These are phyloP conservation scores for Xanthorhoe spadicearia DNA, from an alignment of 2,888 invertebrate genomes.

Conservation along the genomic window DNA sequence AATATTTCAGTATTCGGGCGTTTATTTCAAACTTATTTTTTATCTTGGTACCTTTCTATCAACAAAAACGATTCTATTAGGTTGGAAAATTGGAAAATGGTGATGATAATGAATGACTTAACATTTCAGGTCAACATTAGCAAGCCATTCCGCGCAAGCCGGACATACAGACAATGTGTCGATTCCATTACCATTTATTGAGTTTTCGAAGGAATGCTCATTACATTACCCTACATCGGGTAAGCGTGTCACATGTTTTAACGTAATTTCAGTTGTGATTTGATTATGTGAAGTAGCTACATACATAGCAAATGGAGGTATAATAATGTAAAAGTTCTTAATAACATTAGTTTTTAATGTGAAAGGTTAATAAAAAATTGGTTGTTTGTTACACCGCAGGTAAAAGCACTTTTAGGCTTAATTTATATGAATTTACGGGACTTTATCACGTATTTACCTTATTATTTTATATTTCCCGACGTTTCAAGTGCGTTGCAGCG, in stretches of 20 bases:
- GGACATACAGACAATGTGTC: constrained; percentile 33
- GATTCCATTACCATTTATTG: constrained; percentile 36
- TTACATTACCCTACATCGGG: constrained; percentile 37
- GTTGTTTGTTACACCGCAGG: too few species aligned
- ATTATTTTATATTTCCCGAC: too few species aligned
- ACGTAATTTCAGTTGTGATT: constrained; percentile 20
- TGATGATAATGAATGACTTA: constrained; percentile 2
- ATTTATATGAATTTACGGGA: too few species aligned
- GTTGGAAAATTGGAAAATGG: not conserved
- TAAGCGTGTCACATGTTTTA: constrained; percentile 15
- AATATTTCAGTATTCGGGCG: too few species aligned
- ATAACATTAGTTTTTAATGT: too few species aligned
- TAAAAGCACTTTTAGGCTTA: too few species aligned
- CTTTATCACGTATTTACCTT: too few species aligned
- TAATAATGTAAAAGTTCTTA: too few species aligned
- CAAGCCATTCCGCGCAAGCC: constrained; percentile 16
- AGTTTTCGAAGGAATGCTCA: constrained; percentile 39
- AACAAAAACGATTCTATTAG: not conserved
- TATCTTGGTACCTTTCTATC: not conserved
- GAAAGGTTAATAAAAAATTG: too few species aligned
- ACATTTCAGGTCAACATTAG: constrained; percentile 17
- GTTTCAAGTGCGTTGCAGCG: too few species aligned
- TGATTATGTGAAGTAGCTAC: constrained; percentile 19
- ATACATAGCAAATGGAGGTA: not conserved
- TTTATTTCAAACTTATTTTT: too few species aligned